These are phyloP conservation scores for Potorous gilbertii DNA, from an alignment of 2,797 vertebrate species.

Conservation along the genomic window DNA sequence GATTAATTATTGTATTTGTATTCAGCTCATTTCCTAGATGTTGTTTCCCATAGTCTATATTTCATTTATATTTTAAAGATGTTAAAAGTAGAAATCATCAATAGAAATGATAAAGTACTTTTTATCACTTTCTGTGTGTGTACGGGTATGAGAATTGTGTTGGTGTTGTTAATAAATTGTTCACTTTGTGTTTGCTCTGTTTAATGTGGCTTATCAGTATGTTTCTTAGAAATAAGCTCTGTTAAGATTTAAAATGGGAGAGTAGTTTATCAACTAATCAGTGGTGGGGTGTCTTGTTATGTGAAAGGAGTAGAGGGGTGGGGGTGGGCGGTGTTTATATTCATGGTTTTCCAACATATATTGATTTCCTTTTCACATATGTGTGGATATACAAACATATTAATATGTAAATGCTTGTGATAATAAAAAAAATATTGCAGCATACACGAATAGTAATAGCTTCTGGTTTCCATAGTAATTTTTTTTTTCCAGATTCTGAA, in stretches of 20 bases:
- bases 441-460: slow-evolving; percentile 5
- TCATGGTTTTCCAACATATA: slow-evolving; percentile 9
- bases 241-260: slow-evolving; percentile 34
- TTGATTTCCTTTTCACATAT: slow-evolving; percentile 20
- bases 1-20: slow-evolving; percentile 13
- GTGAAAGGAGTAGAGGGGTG: background rate
- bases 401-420: background rate
- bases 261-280: slow-evolving; percentile 26
- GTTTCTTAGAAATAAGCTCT: slow-evolving; percentile 28
- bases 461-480: slow-evolving; percentile 60
- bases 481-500: slow-evolving; percentile 47
- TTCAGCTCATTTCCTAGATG: background rate
- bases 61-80: slow-evolving; percentile 23
- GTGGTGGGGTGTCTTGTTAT: slow-evolving; percentile 30
- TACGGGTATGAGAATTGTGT: slow-evolving; percentile 10
- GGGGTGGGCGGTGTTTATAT: background rate
- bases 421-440: background rate
- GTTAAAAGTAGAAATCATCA: background rate
- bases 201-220: slow-evolving; percentile 1
- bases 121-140: background rate
- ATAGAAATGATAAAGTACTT: background rate
- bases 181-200: slow-evolving; percentile 21
- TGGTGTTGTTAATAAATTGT: slow-evolving; percentile 20
- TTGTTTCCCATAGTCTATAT: background rate
- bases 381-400: background rate